Evolutionary conservation across 2,888 invertebrate species (phyloP).

Genomic region (Chrysina gloriosa): DNA sequence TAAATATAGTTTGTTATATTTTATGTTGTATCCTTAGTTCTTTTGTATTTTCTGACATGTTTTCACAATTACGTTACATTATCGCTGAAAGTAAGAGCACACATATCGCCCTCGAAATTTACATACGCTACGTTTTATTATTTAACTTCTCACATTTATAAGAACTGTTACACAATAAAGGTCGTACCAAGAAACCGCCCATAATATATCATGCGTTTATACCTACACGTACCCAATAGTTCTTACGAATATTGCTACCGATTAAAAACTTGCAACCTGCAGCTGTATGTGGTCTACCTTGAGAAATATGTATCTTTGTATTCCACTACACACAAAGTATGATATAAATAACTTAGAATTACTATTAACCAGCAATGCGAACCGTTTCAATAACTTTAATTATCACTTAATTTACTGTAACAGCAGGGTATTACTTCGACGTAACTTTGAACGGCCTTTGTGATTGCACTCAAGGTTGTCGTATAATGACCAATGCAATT

Average conservation of each 20-base stretch:
- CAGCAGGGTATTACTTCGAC: not conserved
- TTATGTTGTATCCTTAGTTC: conserved; percentile 1
- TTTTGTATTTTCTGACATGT: not conserved
- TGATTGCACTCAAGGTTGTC: conserved; percentile 5
- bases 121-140: conserved; percentile 20
- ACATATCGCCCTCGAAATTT: conserved; percentile 19
- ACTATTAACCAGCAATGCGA: conserved; percentile 18
- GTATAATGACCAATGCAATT: not conserved
- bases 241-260: not conserved
- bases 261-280: conserved; percentile 14
- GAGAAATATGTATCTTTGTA: conserved; percentile 31
- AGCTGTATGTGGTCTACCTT: conserved; percentile 39
- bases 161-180: conserved; percentile 10
- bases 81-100: conserved; percentile 12
- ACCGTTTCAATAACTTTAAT: conserved; percentile 28
- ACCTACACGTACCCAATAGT: not conserved
- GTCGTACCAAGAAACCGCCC: not conserved
- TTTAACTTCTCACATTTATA: conserved; percentile 25
- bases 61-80: not conserved
- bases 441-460: conserved; percentile 11
- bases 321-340: conserved; percentile 1
- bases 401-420: conserved; percentile 20
- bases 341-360: conserved; percentile 16
- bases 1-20: conserved; percentile 9
- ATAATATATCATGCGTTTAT: not conserved